A percentile compares a stretch with the other conserved stretches of the same genome.
phyloP scores from a whole-genome alignment of 1,140 invertebrate species.

The Plutomurus gul region DNA sequence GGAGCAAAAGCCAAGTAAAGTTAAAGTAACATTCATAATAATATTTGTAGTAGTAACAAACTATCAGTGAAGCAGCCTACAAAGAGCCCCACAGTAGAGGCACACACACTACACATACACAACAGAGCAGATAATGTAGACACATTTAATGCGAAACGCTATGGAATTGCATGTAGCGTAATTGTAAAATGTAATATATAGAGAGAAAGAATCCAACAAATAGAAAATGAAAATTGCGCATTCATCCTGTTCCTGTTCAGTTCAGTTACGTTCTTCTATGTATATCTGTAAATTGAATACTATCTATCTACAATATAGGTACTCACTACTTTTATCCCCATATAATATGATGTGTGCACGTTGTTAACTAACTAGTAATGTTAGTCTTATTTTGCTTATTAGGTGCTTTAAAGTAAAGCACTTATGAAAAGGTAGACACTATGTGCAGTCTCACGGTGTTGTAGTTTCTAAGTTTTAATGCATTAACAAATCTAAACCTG shows the following conservation, averaged over 20 bases:
- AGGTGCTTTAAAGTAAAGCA: not conserved
- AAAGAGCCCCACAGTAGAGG: conserved; percentile 7
- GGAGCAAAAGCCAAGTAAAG: conserved; percentile 21
- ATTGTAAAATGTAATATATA: not conserved
- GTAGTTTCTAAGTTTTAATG: not conserved
- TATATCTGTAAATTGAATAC: conserved; percentile 12
- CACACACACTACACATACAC: too few relatives aligned
- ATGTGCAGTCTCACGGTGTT: not conserved
- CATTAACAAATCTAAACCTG: conserved; percentile 21
- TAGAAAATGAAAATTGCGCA: conserved; percentile 36
- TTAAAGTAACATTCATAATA: conserved; percentile 1
- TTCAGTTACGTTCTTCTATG: not conserved
- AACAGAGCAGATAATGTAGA: too few relatives aligned
- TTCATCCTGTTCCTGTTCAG: conserved; percentile 30
- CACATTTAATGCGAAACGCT: conserved; percentile 1
- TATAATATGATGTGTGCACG: not conserved
- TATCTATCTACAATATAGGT: conserved; percentile 6
- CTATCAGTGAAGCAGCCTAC: not conserved
- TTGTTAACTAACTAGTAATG: conserved; percentile 3
- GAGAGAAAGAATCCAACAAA: conserved; percentile 25
- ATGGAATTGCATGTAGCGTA: conserved; percentile 10
- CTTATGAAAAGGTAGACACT: not conserved
- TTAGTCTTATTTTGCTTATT: not conserved
- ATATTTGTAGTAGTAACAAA: conserved; percentile 11
- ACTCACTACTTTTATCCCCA: not conserved